Evolutionary conservation across 1,140 invertebrate species (phyloP).

Genomic region (Lordiphosa collinella): DNA sequence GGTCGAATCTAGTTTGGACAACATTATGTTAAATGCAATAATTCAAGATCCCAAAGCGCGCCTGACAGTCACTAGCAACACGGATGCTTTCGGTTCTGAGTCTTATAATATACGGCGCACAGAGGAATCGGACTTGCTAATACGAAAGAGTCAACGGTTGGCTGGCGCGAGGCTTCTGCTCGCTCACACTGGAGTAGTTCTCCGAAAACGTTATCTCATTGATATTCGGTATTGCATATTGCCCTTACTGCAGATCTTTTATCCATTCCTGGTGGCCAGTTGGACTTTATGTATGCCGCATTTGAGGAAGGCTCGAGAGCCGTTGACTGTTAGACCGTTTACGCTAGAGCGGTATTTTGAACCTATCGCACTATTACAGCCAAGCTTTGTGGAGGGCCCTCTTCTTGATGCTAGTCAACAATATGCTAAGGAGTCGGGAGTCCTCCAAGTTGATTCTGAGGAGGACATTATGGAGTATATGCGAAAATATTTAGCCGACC

Average conservation of each 20-base stretch:
- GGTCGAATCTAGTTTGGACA: slow-evolving; percentile 17
- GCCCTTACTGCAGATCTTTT: slow-evolving; percentile 16
- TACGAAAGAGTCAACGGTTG: not conserved
- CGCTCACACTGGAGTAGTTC: slow-evolving; percentile 5
- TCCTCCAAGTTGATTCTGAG: not conserved
- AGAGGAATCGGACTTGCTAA: slow-evolving; percentile 4
- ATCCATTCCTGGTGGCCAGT: slow-evolving; percentile 10
- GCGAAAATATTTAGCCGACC: not conserved
- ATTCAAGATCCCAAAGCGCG: not conserved
- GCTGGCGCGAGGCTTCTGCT: not conserved
- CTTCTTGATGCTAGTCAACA: slow-evolving; percentile 6
- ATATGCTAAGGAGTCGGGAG: not conserved
- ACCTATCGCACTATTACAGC: slow-evolving; percentile 4
- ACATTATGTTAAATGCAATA: slow-evolving; percentile 16
- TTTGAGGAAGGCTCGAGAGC: not conserved
- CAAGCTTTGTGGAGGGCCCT: not conserved
- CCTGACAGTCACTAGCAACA: not conserved
- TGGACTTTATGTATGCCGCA: slow-evolving; percentile 5
- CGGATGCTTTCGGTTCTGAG: slow-evolving; percentile 1
- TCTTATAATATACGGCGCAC: not conserved
- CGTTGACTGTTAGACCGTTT: not conserved
- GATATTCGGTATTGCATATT: slow-evolving; percentile 9
- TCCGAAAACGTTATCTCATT: slow-evolving; percentile 13
- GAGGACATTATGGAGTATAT: slow-evolving; percentile 4
- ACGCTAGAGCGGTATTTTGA: not conserved